Conservation (phyloP, 1,140 invertebrate species). For the Ooceraea biroi region DNA sequence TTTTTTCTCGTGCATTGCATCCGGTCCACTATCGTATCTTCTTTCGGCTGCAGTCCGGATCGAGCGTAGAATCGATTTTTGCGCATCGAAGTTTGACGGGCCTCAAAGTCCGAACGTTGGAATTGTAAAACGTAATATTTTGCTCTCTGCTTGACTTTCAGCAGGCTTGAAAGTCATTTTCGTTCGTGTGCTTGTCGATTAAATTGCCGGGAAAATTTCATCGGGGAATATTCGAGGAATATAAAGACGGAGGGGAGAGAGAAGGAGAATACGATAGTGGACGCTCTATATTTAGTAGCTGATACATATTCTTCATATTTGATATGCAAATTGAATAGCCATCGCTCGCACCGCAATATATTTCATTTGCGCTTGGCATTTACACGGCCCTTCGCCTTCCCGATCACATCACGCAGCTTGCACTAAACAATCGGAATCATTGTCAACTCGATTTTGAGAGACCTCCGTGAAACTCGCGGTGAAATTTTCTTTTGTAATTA, state of each 20-base stretch:
- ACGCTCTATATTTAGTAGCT: slow-evolving; percentile 17
- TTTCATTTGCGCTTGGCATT: slow-evolving; percentile 44
- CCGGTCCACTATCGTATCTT: slow-evolving; percentile 15
- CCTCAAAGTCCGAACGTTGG: neutral
- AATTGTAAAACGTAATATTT: neutral
- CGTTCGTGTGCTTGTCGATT: neutral
- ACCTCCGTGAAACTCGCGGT: neutral
- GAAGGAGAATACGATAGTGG: slow-evolving; percentile 32
- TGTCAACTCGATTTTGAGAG: neutral
- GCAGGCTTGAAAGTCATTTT: no score
- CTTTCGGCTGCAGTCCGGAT: neutral
- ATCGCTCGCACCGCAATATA: slow-evolving; percentile 26
- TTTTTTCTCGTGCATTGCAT: slow-evolving; percentile 33
- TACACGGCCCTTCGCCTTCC: slow-evolving; percentile 23
- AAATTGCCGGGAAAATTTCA: neutral
- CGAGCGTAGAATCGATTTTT: neutral
- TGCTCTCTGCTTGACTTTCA: no score
- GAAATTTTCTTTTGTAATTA: slow-evolving; percentile 34
- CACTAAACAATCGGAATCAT: slow-evolving; percentile 26
- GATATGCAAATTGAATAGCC: slow-evolving; percentile 44
- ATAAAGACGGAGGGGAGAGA: neutral
- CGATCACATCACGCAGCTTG: slow-evolving; percentile 44
- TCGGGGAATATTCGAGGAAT: neutral
- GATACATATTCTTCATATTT: slow-evolving; percentile 39
- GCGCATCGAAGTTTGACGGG: neutral